Evolutionary conservation across 1,140 invertebrate genomes (phyloP).

Genomic region (Rhyzopertha dominica): DNA sequence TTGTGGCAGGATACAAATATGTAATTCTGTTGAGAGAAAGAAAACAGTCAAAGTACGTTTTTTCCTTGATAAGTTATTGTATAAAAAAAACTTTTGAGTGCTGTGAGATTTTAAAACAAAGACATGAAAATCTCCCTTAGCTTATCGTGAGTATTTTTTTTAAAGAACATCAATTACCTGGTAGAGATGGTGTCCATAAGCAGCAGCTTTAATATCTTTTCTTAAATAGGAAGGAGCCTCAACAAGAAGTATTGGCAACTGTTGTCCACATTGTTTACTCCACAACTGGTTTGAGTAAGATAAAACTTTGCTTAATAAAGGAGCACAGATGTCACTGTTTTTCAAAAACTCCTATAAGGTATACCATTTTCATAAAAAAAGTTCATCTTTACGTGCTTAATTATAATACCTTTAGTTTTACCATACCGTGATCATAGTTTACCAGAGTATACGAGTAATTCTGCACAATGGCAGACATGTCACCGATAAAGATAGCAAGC

Average conservation of each 20-base stretch:
- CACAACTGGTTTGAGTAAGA: slow-evolving; percentile 45
- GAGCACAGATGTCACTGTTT: slow-evolving; percentile 44
- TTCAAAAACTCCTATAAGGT: slow-evolving; percentile 42
- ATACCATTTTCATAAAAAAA: not conserved
- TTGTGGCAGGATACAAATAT: slow-evolving; percentile 44
- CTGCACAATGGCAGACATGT: slow-evolving; percentile 12
- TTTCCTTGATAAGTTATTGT: not conserved
- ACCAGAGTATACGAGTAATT: slow-evolving; percentile 9
- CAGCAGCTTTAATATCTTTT: slow-evolving; percentile 36
- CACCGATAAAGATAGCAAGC: slow-evolving; percentile 11
- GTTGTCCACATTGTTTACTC: slow-evolving; percentile 40
- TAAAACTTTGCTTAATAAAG: slow-evolving; percentile 37
- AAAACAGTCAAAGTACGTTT: slow-evolving; percentile 7
- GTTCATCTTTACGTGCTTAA: slow-evolving; percentile 1
- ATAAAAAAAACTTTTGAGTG: not conserved
- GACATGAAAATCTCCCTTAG: too few species aligned
- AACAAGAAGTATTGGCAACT: slow-evolving; percentile 42
- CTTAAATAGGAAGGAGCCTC: slow-evolving; percentile 38
- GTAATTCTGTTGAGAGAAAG: slow-evolving; percentile 38
- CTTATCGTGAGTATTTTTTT: too few species aligned
- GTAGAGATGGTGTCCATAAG: slow-evolving; percentile 24
- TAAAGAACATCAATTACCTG: slow-evolving; percentile 16
- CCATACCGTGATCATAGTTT: slow-evolving; percentile 9
- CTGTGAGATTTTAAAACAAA: too few species aligned
- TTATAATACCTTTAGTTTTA: slow-evolving; percentile 9